Evolutionary conservation across 2,797 vertebrate species (phyloP).

Genomic region (Poliocrania exsul): DNA sequence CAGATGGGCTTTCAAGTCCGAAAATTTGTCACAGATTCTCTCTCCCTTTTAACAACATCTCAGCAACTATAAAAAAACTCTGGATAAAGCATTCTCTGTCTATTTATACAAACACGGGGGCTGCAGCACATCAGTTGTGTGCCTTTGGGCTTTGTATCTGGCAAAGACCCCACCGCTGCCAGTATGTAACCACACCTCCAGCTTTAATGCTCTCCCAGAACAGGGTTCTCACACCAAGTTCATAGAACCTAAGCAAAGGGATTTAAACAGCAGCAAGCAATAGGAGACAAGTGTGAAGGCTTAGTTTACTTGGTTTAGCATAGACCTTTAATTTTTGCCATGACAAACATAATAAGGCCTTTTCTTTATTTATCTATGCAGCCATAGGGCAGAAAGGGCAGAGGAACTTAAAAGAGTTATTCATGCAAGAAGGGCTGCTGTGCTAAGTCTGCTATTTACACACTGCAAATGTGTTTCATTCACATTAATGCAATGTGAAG

Average conservation of each 20-base stretch:
- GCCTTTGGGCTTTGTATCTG: not conserved
- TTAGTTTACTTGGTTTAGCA: conserved; percentile 42
- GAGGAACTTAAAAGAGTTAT: conserved; percentile 50
- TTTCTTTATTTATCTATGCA: conserved; percentile 58
- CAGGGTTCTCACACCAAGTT: conserved; percentile 3
- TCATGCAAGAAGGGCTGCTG: conserved; percentile 45
- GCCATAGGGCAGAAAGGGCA: conserved; percentile 42
- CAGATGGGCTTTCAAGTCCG: not conserved
- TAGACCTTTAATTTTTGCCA: conserved; percentile 43
- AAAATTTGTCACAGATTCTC: not conserved
- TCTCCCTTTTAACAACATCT: conserved; percentile 1
- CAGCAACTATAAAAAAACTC: not conserved
- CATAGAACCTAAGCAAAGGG: conserved; percentile 19
- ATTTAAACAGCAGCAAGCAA: conserved; percentile 19
- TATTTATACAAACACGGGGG: not conserved
- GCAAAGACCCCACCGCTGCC: not conserved
- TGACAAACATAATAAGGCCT: conserved; percentile 46
- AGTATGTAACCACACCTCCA: not conserved
- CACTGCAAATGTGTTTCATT: not conserved
- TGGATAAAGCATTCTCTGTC: not conserved
- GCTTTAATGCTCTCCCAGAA: not conserved
- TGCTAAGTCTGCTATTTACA: conserved; percentile 56
- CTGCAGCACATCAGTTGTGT: not conserved
- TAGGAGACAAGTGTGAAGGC: conserved; percentile 3
- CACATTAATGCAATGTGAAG: not conserved